Percentiles rank a stretch among this genome's conserved stretches.
Conservation (phyloP, 2,797 vertebrate species). For the Streptopelia turtur region DNA sequence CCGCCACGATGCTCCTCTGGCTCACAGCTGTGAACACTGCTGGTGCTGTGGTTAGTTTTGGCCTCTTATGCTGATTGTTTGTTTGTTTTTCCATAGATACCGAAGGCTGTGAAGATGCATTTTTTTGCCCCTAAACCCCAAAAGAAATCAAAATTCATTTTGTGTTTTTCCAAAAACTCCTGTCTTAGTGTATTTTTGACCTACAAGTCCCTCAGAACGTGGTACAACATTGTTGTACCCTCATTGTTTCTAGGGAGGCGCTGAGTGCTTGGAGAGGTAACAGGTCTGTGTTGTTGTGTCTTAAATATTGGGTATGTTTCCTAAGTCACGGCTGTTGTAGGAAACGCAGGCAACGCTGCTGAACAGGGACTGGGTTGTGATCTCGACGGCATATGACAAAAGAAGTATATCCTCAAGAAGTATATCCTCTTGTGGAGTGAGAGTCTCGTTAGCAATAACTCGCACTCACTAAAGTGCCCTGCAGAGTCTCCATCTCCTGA, state of each 20-base stretch:
- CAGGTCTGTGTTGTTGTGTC: accelerated
- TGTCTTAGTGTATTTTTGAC: accelerated
- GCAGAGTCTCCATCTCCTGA: not conserved
- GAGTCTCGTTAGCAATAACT: not conserved
- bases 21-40: accelerated
- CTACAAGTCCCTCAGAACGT: accelerated
- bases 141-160: not conserved
- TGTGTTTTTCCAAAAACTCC: accelerated
- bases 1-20: not conserved
- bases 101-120: not conserved
- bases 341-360: not conserved
- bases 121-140: not conserved
- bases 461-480: not conserved
- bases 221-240: accelerated
- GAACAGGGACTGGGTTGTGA: not conserved
- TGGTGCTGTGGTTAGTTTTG: not conserved
- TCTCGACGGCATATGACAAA: not conserved
- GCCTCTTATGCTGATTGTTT: accelerated
- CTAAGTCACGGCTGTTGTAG: accelerated
- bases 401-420: not conserved
- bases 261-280: not conserved
- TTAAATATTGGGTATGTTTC: not conserved
- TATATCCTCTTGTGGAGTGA: accelerated
- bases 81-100: too few species aligned
- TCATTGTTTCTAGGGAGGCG: accelerated